Evolutionary conservation across 1,140 invertebrate genomes (phyloP), one percentile per base, ranked within the genome.

Genomic region (Ptiloglossa arizonensis): DNA sequence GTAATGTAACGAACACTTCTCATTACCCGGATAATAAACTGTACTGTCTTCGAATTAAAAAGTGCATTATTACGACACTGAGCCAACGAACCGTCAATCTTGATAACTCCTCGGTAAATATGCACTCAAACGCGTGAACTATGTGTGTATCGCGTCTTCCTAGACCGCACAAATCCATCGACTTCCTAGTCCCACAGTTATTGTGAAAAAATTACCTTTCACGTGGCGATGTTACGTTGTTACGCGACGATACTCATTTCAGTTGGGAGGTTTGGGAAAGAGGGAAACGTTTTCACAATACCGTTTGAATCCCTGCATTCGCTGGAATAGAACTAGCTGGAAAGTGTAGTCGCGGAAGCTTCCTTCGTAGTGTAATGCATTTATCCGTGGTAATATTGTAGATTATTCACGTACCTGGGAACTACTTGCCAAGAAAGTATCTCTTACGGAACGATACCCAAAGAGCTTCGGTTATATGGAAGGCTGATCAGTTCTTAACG

Each of bases 301-400:
- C 73, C 73, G 62, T 83, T 83, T 54, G 62, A 82, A 77, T 77
- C 77, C 56, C 44, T 41, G 41, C 79, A 72, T 67, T 74, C 82
- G 76, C 46, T 63, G 66, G 69, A 68, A 81, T 46, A 86, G 68
- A 80, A 79, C 70, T 75, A 66, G 73, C 72, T 83, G 85, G 75
- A 79, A 77, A 81, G 80, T 76, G 48, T 68, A 78, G 38, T 88
- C 79, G 64, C 80, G 87, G 87, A 87, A 88, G 82, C 81, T 75
- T 81, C 77, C 29, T 8, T 46, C 56, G 44, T 46, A 27, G 71
- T 62, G 71, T 66, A 85, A 85, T 73, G 60, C 73, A 56, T 75
- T 72, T 83, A 85, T 80, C 46, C 57, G 35, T 54, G 41, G 76
- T 62, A 70, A 59, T 56, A 60, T 83, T 24, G 46, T 62, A 72